Base-by-base conservation (phyloP, 2,888 invertebrate genomes). In the Dolichopus griseipennis region DNA sequence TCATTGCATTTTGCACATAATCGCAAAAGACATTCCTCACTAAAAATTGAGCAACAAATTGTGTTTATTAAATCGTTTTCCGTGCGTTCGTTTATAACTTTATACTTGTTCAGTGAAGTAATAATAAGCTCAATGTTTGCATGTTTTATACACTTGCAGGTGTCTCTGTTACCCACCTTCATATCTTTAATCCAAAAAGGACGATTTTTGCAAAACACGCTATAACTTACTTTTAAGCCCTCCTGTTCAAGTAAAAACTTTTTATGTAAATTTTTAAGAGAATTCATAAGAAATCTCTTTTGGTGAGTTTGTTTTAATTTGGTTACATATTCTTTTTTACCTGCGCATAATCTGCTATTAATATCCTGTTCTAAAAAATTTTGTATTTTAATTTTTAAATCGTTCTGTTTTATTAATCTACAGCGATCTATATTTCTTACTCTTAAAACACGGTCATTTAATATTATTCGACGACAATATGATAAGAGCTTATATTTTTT, bases 111-210 rank as follows among this genome's bases (percentile, higher is more conserved):
- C 20, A 62, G 21, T 5, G 61, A 2, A 21, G n/a, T 18, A 64
- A 15, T 33, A 15, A 64, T 33, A 6, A 27, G 15, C 33, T 33
- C 33, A 12, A 64, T 33, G 18, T 64, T 64, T 12, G 33, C 33
- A 33, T 64, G 33, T 33, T 27, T 64, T 15, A 64, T 64, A 33
- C 64, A 64, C 18, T 64, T 33, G 33, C 64, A 64, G 5, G 64
- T 64, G 12, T 64, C 33, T 64, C 64, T 64, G 12, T 64, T 18
- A 18, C 18, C 7, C 10, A 33, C 15, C 7, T 64, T 64, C 64
- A 64, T 64, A 15, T 64, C 12, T 7, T 64, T 64, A 6, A 62
- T 20, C 20, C 21, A 64, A 64, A 64, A 64, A 27, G 33, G 64
- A 33, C 64, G 27, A 18, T 64, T 33, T 18, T 27, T 27, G 18